phyloP scores from a whole-genome alignment of 2,797 vertebrate genomes.

The Enteromius thamalakanensis region DNA sequence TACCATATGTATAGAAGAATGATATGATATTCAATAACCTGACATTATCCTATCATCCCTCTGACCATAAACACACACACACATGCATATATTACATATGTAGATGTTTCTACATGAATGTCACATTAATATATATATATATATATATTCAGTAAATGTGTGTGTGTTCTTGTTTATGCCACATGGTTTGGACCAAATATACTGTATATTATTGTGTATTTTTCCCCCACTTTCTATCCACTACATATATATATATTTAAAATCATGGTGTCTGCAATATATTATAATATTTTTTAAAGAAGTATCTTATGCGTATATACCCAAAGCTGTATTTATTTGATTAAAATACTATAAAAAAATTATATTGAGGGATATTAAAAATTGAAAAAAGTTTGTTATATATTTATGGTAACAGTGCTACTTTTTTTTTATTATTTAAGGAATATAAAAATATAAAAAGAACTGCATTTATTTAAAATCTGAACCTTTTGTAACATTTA shows the following conservation, averaged over 20 bases:
- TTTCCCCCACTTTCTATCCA: too few species aligned
- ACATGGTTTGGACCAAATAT: too few species aligned
- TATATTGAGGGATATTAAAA: too few species aligned
- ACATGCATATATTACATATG: not conserved
- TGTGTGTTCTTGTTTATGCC: too few species aligned
- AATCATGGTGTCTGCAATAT: too few species aligned
- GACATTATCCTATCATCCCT: not conserved
- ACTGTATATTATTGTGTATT: too few species aligned
- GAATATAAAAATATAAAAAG: not conserved
- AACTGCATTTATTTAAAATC: not conserved
- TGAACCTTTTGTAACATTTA: not conserved
- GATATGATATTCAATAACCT: constrained; percentile 3
- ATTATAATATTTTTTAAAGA: not conserved
- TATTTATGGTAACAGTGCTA: not conserved
- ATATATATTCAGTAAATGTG: too few species aligned
- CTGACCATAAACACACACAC: not conserved
- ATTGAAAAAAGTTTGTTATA: not conserved
- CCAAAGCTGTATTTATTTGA: not conserved
- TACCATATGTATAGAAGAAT: not conserved
- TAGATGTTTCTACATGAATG: not conserved
- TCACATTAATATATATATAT: too few species aligned
- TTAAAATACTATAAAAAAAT: too few species aligned
- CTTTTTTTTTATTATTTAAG: not conserved
- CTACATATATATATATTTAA: too few species aligned
- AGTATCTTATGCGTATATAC: too few species aligned